These are phyloP conservation scores for Lateolabrax maculatus DNA, from an alignment of 2,797 vertebrate species.

Conservation along the genomic window DNA sequence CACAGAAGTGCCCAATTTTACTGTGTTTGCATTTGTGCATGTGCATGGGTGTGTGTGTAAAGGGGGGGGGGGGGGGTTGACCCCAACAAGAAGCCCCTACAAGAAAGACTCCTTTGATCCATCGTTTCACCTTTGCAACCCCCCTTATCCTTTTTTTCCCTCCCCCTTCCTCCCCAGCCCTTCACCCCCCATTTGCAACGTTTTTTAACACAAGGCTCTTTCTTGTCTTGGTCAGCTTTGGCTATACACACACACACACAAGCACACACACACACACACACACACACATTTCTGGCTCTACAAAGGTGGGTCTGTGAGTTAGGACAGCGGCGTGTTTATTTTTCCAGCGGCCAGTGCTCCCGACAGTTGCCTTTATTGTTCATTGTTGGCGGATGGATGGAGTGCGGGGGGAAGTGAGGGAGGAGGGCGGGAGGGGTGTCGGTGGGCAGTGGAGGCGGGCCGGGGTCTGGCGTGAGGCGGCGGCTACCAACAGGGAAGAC, in stretches of 20 bases:
- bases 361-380: conserved; percentile 94
- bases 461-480: conserved; percentile 27
- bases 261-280: conserved; percentile 7
- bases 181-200: conserved; percentile 80
- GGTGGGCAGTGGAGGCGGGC: conserved; percentile 65
- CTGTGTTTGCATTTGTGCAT: conserved; percentile 56
- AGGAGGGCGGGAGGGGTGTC: conserved; percentile 38
- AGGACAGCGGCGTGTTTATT: conserved; percentile 89
- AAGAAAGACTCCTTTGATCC: conserved; percentile 87
- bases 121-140: conserved; percentile 76
- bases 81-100: conserved; percentile 61
- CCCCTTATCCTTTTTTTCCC: conserved; percentile 46
- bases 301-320: conserved; percentile 90
- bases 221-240: conserved; percentile 89
- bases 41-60: conserved; percentile 14
- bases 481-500: conserved; percentile 79
- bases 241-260: conserved; percentile 60
- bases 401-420: conserved; percentile 62
- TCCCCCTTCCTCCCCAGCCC: conserved; percentile 44
- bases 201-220: conserved; percentile 89
- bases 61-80: conserved; percentile 45
- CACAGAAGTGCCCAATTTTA: conserved; percentile 50
- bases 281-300: conserved; percentile 69
- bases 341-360: conserved; percentile 87
- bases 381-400: conserved; percentile 91